Evolutionary conservation across 1,140 invertebrate species (phyloP), one percentile per base, ranked within the genome.

Genomic region (Mya arenaria): DNA sequence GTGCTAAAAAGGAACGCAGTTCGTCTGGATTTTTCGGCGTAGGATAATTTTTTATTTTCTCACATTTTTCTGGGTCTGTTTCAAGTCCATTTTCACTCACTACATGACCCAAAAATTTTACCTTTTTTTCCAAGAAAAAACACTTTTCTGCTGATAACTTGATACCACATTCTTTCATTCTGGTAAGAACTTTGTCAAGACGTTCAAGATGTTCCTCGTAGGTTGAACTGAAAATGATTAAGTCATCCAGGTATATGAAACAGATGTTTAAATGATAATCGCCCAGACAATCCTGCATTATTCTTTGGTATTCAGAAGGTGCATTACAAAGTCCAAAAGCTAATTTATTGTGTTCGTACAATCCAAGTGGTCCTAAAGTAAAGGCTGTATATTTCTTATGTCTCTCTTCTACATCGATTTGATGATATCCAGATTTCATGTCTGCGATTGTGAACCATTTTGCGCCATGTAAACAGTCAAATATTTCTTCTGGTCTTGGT

Each of bases 371-470:
- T 56, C 75, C 62, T 32, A 68, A 62, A 1, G 75, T 79, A 39
- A 79, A 79, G 4, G 75, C 65, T 34, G 75, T 79, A n/a, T 63
- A 23, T 39, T 79, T 44, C 68, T 68, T 79, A 39, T 79, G 75
- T 1, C 25, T 25, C 55, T 89, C 81, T 41, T 87, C 52, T 0
- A 93, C 77, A 10, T 58, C 23, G 0, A 93, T 84, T 68, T 93
- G 91, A 73, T 89, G 90, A 84, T 89, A 93, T 8, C 91, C 92
- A 56, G 87, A 84, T 68, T 82, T 87, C 55, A 92, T 60, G 77
- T 92, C 92, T 17, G 93, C 62, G 4, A 85, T 88, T 23, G 37
- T 36, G 23, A 79, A 79, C 15, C 28, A 66, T 39, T 66, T 79
- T 13, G 62, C n/a, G 36, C 30, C 25, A 37, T 23, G 1, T 17